Percentiles rank a stretch among this genome's conserved stretches.
Conservation (phyloP, 2,888 invertebrate species). For the Listrodromus nycthemerus region DNA sequence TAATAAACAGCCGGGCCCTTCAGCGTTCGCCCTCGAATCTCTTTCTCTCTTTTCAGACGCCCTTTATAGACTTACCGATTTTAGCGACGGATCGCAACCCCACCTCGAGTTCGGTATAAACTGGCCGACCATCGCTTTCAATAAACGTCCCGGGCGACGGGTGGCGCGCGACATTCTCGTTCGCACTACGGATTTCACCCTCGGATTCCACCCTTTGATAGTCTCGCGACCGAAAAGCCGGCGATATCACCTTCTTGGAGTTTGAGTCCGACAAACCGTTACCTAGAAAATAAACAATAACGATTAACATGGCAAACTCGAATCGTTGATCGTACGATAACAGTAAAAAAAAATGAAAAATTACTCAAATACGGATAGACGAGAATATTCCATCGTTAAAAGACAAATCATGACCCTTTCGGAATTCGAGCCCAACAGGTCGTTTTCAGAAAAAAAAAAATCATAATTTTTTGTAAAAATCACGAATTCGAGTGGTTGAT, state of each 20-base stretch:
- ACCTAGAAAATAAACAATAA: background rate
- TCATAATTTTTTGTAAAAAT: background rate
- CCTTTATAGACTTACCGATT: conserved; percentile 63
- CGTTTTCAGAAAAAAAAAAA: background rate
- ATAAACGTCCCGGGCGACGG: conserved; percentile 56
- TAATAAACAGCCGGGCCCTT: conserved; percentile 53
- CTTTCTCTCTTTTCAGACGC: conserved; percentile 57
- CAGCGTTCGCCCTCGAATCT: conserved; percentile 11
- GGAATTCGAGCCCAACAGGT: background rate
- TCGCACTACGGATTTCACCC: conserved; percentile 35
- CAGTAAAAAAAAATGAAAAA: no score
- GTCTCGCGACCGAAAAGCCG: conserved; percentile 29
- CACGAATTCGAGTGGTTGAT: background rate
- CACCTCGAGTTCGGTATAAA: conserved; percentile 1
- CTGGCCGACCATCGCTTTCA: conserved; percentile 61
- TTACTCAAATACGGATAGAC: background rate
- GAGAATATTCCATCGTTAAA: background rate
- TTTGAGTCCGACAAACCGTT: background rate
- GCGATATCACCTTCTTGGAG: conserved; percentile 27
- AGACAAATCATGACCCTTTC: conserved; percentile 10
- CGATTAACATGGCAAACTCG: background rate
- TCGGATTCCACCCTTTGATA: conserved; percentile 41
- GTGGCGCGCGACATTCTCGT: conserved; percentile 55
- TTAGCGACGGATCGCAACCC: conserved; percentile 40
- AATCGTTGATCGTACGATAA: background rate